Evolutionary conservation across 1,140 invertebrate species (phyloP).

Genomic region (Lasioglossum baleicum): DNA sequence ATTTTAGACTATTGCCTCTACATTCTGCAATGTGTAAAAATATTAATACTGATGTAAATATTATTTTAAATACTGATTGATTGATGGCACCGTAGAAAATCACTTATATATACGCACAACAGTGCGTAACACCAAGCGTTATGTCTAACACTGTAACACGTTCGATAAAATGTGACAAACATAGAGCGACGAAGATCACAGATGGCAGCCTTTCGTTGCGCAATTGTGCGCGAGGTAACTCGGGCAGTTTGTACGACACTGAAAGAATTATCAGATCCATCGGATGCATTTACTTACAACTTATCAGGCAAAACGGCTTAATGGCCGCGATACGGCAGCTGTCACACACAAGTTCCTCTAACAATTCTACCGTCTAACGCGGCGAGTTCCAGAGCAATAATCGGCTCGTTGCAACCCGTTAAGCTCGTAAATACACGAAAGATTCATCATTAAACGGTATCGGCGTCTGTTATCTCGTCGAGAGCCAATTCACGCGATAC

Average conservation of each 20-base stretch:
- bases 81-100: no score
- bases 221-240: not conserved
- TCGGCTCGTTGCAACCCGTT: not conserved
- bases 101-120: no score
- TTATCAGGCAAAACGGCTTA: slow-evolving; percentile 21
- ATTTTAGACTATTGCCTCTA: not conserved
- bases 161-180: not conserved
- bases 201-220: not conserved
- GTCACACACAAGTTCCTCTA: not conserved
- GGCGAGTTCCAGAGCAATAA: not conserved
- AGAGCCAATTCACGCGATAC: not conserved
- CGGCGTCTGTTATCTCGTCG: not conserved
- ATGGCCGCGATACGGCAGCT: not conserved
- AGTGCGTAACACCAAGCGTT: no score
- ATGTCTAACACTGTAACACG: not conserved
- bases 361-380: not conserved
- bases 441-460: not conserved
- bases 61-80: no score
- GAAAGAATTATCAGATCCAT: not conserved
- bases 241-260: not conserved
- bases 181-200: not conserved
- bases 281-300: slow-evolving; percentile 21
- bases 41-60: no score
- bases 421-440: no score
- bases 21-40: not conserved